phyloP scores from a whole-genome alignment of 2,113 vertebrate species.

The Platichthys stellatus region DNA sequence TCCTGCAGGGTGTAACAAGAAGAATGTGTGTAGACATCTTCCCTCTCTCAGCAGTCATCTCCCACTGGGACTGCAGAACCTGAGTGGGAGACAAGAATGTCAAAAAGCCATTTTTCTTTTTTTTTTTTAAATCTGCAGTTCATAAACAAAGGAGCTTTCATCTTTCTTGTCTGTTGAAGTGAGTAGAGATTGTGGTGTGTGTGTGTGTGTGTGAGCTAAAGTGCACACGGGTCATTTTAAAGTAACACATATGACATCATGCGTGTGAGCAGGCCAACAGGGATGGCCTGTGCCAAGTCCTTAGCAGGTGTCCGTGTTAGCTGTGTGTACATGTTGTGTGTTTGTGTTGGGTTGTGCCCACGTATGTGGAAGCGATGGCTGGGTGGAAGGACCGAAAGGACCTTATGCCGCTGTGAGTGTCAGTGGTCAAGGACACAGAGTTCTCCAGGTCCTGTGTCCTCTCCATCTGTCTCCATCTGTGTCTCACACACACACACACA shows the following conservation, averaged over 20 bases:
- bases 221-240: neutral
- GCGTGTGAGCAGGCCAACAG: slow-evolving; percentile 1
- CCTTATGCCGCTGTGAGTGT: slow-evolving; percentile 41
- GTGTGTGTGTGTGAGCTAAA: neutral
- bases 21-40: slow-evolving; percentile 11
- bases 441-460: slow-evolving; percentile 56
- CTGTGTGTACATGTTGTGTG: slow-evolving; percentile 32
- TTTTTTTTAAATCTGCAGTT: neutral
- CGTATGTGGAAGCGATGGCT: slow-evolving; percentile 32
- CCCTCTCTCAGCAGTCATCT: neutral
- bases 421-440: slow-evolving; percentile 54
- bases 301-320: slow-evolving; percentile 56
- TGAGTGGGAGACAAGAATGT: slow-evolving; percentile 59
- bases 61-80: slow-evolving; percentile 8
- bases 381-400: slow-evolving; percentile 27
- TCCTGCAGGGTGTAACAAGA: neutral
- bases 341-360: slow-evolving; percentile 17
- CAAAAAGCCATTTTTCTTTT: slow-evolving; percentile 43
- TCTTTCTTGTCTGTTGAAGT: neutral
- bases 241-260: slow-evolving; percentile 64
- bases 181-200: neutral
- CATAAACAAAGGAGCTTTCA: slow-evolving; percentile 31
- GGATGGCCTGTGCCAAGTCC: slow-evolving; percentile 41
- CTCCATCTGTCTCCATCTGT: slow-evolving; percentile 66
- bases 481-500: neutral